These are phyloP conservation scores for Nestor notabilis DNA, from an alignment of 2,113 vertebrate species.

Conservation along the genomic window DNA sequence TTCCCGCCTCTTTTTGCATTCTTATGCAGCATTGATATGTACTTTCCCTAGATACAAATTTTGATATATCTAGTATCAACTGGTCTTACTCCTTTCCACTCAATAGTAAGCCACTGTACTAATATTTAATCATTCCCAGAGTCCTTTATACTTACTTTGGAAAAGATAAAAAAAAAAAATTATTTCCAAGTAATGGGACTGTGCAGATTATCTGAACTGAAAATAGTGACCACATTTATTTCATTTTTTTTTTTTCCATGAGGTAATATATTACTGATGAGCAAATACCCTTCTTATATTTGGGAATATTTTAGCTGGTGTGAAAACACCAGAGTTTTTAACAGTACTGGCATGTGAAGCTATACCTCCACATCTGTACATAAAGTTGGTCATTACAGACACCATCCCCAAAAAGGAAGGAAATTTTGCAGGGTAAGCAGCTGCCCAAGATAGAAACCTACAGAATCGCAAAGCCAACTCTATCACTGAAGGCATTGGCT, in stretches of 20 bases:
- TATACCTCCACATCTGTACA: background rate
- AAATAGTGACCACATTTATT: background rate
- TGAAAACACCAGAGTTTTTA: background rate
- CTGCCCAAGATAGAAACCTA: background rate
- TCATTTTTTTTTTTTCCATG: background rate
- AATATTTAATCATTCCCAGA: background rate
- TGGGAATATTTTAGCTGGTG: background rate
- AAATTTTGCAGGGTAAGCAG: background rate
- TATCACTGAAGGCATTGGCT: background rate
- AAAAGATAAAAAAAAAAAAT: background rate
- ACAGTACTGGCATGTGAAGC: background rate
- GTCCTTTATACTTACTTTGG: background rate
- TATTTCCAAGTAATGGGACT: background rate
- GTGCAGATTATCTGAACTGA: background rate
- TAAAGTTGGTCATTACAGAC: background rate
- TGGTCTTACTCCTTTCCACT: background rate
- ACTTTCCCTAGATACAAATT: background rate
- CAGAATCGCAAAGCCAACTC: background rate
- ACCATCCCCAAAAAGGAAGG: background rate
- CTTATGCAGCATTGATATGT: background rate
- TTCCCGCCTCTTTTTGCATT: background rate
- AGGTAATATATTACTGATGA: background rate
- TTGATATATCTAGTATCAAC: background rate
- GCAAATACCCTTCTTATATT: background rate
- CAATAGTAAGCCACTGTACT: background rate